Percentiles rank a stretch among this genome's conserved stretches.
Evolutionary conservation across 2,113 vertebrate species (phyloP).

Genomic region (Pedionomus torquatus): DNA sequence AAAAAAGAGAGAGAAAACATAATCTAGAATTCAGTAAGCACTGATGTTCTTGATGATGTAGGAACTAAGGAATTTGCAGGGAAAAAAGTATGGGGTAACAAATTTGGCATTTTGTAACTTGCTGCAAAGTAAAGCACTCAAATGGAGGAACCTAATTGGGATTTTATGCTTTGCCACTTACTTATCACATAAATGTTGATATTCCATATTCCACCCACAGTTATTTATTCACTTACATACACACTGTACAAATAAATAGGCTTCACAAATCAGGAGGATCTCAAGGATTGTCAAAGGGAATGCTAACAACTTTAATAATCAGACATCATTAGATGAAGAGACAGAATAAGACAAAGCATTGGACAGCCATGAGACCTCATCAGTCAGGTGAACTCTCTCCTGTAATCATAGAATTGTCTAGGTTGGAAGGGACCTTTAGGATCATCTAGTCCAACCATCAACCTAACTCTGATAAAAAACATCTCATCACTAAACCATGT

Average conservation of each 20-base stretch:
- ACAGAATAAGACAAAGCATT: background rate
- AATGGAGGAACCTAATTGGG: background rate
- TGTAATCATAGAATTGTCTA: too few species aligned
- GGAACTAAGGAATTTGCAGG: background rate
- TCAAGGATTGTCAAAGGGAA: background rate
- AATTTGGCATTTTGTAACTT: background rate
- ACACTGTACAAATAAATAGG: background rate
- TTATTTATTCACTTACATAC: background rate
- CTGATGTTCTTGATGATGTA: background rate
- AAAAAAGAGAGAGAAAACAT: background rate
- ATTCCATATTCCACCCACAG: rapidly evolving
- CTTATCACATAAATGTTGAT: background rate
- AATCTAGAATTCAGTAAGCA: background rate
- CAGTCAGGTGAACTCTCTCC: background rate
- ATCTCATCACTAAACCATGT: too few species aligned
- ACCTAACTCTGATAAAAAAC: too few species aligned
- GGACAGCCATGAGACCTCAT: background rate
- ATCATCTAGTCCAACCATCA: too few species aligned
- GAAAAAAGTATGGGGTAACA: background rate
- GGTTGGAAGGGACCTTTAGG: too few species aligned
- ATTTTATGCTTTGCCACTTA: background rate
- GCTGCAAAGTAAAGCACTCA: background rate
- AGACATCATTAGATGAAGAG: background rate
- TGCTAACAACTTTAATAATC: background rate
- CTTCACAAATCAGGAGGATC: background rate